Conservation (phyloP, 2,797 vertebrate genomes). For the Arrhamphus sclerolepis region DNA sequence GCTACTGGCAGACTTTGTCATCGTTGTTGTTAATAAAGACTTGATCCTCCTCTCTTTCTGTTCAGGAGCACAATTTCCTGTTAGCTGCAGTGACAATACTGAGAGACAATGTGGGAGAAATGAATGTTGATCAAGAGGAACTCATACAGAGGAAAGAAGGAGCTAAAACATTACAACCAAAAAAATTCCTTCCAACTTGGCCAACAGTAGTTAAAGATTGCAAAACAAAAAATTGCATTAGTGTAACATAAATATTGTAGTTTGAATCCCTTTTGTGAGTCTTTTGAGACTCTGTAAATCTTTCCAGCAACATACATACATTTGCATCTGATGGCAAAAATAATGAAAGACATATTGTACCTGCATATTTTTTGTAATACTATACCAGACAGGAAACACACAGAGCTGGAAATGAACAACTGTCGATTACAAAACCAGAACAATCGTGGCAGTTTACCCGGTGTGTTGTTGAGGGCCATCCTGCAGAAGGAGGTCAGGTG, state of each 20-base stretch:
- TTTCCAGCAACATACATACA: conserved; percentile 34
- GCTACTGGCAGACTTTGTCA: conserved; percentile 58
- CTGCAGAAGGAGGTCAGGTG: conserved; percentile 81
- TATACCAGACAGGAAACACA: conserved; percentile 39
- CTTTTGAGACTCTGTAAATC: conserved; percentile 42
- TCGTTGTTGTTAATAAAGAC: conserved; percentile 62
- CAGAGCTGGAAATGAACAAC: conserved; percentile 9
- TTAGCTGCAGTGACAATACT: conserved; percentile 62
- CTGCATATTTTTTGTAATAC: conserved; percentile 45
- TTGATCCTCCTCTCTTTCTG: conserved; percentile 29
- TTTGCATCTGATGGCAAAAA: no score
- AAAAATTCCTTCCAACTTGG: conserved; percentile 35
- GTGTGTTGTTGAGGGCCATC: conserved; percentile 78
- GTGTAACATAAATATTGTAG: conserved; percentile 45
- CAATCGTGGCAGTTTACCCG: conserved; percentile 82
- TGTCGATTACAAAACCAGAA: conserved; percentile 5
- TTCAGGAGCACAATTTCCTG: conserved; percentile 68
- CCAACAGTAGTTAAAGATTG: conserved; percentile 46
- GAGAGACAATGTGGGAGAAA: conserved; percentile 48
- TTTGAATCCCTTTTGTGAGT: conserved; percentile 36
- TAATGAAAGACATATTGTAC: conserved; percentile 47
- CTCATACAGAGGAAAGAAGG: neutral
- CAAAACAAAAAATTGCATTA: conserved; percentile 46
- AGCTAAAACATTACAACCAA: conserved; percentile 2
- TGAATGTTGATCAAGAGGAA: conserved; percentile 6